Evolutionary conservation across 1,140 invertebrate genomes (phyloP).

Genomic region (Lepeophtheirus salmonis): DNA sequence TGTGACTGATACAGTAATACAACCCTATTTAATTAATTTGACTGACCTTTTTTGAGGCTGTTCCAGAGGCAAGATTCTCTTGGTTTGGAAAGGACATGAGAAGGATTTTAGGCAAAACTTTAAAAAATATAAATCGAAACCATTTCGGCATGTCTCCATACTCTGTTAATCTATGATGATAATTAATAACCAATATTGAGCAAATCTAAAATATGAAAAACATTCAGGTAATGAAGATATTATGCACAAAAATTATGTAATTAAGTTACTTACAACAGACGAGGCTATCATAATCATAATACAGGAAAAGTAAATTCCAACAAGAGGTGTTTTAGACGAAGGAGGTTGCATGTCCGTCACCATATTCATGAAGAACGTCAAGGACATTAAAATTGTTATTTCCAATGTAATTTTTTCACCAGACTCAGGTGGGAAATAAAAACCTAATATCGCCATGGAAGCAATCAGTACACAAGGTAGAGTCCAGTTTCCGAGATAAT

Average conservation of each 20-base stretch:
- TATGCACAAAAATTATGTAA: not conserved
- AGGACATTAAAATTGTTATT: slow-evolving; percentile 47
- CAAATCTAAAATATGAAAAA: not conserved
- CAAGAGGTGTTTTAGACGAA: slow-evolving; percentile 13
- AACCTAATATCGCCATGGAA: slow-evolving; percentile 14
- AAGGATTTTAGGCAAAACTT: slow-evolving; percentile 9
- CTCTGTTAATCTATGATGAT: slow-evolving; percentile 5
- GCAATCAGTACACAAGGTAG: slow-evolving; percentile 14
- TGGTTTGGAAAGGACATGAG: slow-evolving; percentile 7
- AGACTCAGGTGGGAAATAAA: slow-evolving; percentile 17
- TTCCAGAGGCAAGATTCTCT: not conserved
- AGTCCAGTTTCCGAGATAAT: slow-evolving; percentile 4
- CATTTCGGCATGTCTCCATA: slow-evolving; percentile 2
- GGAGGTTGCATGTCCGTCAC: slow-evolving; percentile 30
- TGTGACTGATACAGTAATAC: too few species aligned
- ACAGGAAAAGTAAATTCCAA: slow-evolving; percentile 17
- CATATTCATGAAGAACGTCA: slow-evolving; percentile 51
- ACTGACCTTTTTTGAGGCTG: too few species aligned
- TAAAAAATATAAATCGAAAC: slow-evolving; percentile 13
- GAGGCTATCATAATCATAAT: slow-evolving; percentile 17
- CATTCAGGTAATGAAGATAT: not conserved
- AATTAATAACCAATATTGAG: slow-evolving; percentile 16
- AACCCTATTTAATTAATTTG: too few species aligned
- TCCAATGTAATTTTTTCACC: slow-evolving; percentile 28
- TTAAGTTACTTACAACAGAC: not conserved